Evolutionary conservation across 2,797 vertebrate species (phyloP), one percentile per base, ranked within the genome.

Genomic region (Lates japonicus): DNA sequence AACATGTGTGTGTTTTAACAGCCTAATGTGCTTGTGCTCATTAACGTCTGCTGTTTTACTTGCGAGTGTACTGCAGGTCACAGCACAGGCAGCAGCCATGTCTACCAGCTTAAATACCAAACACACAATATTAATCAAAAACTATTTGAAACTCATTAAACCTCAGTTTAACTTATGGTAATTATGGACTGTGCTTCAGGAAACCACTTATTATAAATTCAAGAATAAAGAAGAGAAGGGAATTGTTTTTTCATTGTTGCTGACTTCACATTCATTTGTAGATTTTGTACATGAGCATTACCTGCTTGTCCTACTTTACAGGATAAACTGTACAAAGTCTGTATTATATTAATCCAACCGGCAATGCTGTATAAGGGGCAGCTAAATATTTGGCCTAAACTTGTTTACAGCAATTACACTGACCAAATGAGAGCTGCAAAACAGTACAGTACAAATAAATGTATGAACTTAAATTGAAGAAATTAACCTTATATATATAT

Each of bases 31-130:
- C 83, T 88, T 13, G n/a, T 82, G 84, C 88, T 94, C 93, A 93
- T 93, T 94, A 93, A 74, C 51, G 74, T 76, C 79, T 87, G 82
- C 83, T 88, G 86, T 89, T 91, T 79, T 90, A 82, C 82, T 82
- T 70, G 71, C 58, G 80, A 87, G 79, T 84, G 75, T 72, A 67
- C 58, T 65, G 68, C 19, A 52, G 89, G 88, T 91, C 91, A 90
- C 48, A 85, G 87, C 75, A 46, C 86, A 83, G 57, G 69, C 84
- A 75, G 80, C 72, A 70, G 82, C 84, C 79, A 61, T 70, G 70
- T 77, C 72, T 60, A 70, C 58, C 73, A 82, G 65, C 80, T 76
- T 73, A 79, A 82, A 84, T 66, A 83, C 77, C 60, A 75, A 88
- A 86, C 62, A 66, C 69, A 70, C 59, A 74, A 58, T 58, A 69